These are phyloP conservation scores for Chaetogeoica ovagalla DNA, from an alignment of 2,888 invertebrate genomes.

Conservation along the genomic window DNA sequence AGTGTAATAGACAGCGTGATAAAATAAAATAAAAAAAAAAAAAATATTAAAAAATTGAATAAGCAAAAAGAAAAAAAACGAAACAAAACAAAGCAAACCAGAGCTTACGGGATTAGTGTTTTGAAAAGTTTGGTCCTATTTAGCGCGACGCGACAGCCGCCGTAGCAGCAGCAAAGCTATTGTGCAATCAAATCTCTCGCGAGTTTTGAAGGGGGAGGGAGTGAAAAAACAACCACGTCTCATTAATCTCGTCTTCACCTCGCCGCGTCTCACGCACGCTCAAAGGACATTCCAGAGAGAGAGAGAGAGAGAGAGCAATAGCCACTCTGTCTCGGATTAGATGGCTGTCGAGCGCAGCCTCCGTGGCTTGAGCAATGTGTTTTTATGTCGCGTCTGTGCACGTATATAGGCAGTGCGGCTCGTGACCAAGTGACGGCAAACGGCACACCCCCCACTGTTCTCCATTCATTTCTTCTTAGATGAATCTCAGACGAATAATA, in stretches of 20 bases:
- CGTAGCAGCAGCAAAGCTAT: background rate
- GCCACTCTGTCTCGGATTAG: constrained; percentile 30
- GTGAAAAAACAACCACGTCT: constrained; percentile 9
- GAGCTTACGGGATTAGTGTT: background rate
- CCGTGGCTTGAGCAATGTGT: background rate
- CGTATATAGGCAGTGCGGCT: background rate
- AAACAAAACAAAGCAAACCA: background rate
- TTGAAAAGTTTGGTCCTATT: background rate
- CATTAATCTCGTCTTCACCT: constrained; percentile 19
- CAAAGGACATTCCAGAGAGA: background rate
- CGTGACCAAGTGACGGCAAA: background rate
- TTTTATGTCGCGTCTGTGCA: constrained; percentile 3
- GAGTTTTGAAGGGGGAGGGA: background rate
- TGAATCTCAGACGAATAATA: background rate
- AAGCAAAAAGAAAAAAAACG: background rate
- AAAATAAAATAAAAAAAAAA: background rate
- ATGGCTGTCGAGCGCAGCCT: constrained; percentile 33
- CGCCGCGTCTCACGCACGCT: too few species aligned
- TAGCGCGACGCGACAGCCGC: background rate
- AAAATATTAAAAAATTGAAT: background rate
- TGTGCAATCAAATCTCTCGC: background rate
- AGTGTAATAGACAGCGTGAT: background rate
- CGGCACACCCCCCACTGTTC: background rate
- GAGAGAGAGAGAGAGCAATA: background rate
- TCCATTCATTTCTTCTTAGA: too few species aligned